Conservation (phyloP, 2,888 invertebrate genomes). For the Hirtodrosophila histrioides region DNA sequence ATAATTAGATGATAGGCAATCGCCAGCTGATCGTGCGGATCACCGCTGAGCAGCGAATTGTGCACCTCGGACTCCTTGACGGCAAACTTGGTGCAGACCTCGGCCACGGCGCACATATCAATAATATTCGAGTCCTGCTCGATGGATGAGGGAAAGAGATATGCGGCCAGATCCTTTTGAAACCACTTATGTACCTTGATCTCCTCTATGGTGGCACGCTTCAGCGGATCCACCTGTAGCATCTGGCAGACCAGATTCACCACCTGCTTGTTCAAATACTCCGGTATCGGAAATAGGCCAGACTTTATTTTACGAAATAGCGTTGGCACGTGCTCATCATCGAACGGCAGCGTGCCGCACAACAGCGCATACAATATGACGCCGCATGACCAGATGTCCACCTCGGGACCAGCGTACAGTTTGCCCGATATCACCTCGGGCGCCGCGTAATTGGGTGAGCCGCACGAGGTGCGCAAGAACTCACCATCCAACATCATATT, state of each 20-base stretch:
- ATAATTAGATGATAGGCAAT: conserved; percentile 99
- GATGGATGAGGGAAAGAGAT: conserved; percentile 97
- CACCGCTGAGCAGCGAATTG: conserved; percentile 95
- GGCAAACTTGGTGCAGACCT: conserved; percentile 96
- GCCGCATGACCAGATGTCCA: conserved; percentile 99
- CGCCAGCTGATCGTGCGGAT: conserved; percentile 98
- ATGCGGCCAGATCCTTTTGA: conserved; percentile 97
- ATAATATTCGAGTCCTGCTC: conserved; percentile 99
- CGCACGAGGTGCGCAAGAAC: conserved; percentile 98
- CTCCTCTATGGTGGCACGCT: conserved; percentile 97
- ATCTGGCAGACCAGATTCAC: conserved; percentile 97
- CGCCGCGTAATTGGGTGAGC: conserved; percentile 99
- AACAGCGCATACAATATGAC: conserved; percentile 99
- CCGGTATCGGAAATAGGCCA: conserved; percentile 99
- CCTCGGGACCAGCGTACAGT: conserved; percentile 99
- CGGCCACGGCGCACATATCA: conserved; percentile 97
- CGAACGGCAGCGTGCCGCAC: conserved; percentile 98
- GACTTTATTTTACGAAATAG: conserved; percentile 98
- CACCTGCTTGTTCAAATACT: conserved; percentile 97
- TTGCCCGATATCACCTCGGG: conserved; percentile 99
- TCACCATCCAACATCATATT: conserved; percentile 99
- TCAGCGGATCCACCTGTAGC: conserved; percentile 99
- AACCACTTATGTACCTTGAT: conserved; percentile 99
- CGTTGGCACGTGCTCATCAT: conserved; percentile 99
- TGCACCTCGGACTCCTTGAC: conserved; percentile 98